Evolutionary conservation across 2,113 vertebrate genomes (phyloP).

Genomic region (Labrus mixtus): DNA sequence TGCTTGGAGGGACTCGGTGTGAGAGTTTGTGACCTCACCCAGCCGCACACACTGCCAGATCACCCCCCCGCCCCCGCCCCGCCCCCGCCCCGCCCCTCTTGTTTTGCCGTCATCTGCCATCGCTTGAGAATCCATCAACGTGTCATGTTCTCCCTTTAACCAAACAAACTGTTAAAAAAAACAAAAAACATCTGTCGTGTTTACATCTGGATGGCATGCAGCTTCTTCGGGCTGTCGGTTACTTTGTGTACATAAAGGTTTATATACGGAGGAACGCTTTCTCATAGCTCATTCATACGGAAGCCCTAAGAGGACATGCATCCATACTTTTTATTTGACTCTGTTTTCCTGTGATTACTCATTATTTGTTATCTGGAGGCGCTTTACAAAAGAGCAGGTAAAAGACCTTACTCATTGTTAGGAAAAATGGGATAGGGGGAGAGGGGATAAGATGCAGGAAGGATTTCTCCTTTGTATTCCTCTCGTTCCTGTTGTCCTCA

Average conservation of each 20-base stretch:
- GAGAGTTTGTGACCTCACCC: constrained; percentile 66
- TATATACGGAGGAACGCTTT: constrained; percentile 7
- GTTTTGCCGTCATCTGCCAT: not conserved
- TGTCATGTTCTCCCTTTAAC: constrained; percentile 6
- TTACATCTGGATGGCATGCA: constrained; percentile 16
- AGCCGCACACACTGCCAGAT: constrained; percentile 64
- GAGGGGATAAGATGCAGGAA: too few relatives aligned
- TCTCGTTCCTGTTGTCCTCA: too few relatives aligned
- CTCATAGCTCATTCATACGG: not conserved
- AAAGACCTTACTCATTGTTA: too few relatives aligned
- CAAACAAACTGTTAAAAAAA: not conserved
- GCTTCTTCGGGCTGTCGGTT: not conserved
- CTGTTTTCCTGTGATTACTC: too few relatives aligned
- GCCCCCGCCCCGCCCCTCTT: too few relatives aligned
- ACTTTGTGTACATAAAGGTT: not conserved
- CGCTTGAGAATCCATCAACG: not conserved
- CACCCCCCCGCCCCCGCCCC: too few relatives aligned
- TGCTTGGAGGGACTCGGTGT: constrained; percentile 44
- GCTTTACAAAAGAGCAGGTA: too few relatives aligned
- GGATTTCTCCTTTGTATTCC: too few relatives aligned
- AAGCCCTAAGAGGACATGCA: too few relatives aligned
- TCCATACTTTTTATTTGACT: too few relatives aligned
- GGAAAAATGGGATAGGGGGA: too few relatives aligned
- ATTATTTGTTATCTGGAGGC: too few relatives aligned
- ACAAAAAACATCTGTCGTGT: constrained; percentile 17